Base-by-base conservation (phyloP, 1,140 invertebrate species). In the Pseudomyrmex concolor region DNA sequence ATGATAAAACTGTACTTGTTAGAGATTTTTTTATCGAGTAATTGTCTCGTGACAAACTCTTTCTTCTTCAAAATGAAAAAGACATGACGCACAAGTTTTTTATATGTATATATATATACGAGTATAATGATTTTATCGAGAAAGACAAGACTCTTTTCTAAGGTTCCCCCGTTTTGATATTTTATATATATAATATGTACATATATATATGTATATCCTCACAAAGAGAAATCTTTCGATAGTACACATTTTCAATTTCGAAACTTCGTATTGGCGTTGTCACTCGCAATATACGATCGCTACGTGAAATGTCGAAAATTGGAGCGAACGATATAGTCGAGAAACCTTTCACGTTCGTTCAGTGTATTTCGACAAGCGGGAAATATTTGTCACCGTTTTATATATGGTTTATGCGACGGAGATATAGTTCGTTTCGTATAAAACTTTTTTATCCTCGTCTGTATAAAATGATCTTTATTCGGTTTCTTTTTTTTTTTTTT, bases 341-440 rank as follows among this genome's bases (percentile, higher is more conserved):
- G 48, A 76, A 76, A 63, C 54, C 73, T 43, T 77, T 77, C 73
- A 67, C 13, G 50, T 54, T 66, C 62, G 62, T 67, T 77, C 48
- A 64, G 25, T 25, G 4, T 54, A 66, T 13, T 34, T 19, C 17
- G 62, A 77, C 48, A 54, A 66, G 48, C 73, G n/a, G 17, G 67
- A 66, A 77, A 77, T 77, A 77, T 67, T 77, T 67, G 62, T 77
- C 73, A 51, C 45, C 45, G 13, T 63, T 64, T 77, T 43, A 22
- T 66, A 54, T 45, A 13, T 77, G 34, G 34, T 34, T 34, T 34
- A 34, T 34, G 34, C 4, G 34, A 34, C 34, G 34, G 5, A 7
- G 5, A 34, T 34, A 34, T 34, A 34, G 34, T 34, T 34, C 34
- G 34, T 7, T 34, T 34, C 34, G 34, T 5, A 34, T 34, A 34